A percentile compares a stretch with the other conserved stretches of the same genome.
Conservation (phyloP, 64 coral and sea anemone genomes). For the Catalaphyllia jardinei region DNA sequence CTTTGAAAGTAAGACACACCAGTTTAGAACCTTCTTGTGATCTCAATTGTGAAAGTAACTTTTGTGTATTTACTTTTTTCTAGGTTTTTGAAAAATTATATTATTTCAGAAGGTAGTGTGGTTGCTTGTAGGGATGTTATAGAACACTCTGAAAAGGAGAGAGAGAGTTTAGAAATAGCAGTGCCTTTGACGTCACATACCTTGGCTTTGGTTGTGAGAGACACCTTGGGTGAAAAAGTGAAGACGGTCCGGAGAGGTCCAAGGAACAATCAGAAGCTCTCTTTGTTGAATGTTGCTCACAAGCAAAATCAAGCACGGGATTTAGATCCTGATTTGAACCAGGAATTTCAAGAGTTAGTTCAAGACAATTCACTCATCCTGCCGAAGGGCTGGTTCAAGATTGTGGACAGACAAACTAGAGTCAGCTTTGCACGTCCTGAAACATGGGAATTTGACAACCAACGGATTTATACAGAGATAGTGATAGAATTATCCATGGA, state of each 20-base stretch:
- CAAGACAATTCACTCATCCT: not conserved
- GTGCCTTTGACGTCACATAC: not conserved
- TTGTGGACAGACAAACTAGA: not conserved
- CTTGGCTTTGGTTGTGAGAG: not conserved
- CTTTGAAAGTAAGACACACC: no score
- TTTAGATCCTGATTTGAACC: not conserved
- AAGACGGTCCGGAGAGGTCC: conserved; percentile 11
- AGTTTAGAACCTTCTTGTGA: not conserved
- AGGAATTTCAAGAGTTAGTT: not conserved
- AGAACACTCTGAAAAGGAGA: conserved; percentile 23
- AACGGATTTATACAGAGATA: conserved; percentile 5
- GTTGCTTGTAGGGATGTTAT: not conserved
- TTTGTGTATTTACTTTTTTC: not conserved
- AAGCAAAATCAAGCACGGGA: not conserved
- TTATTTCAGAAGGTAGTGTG: not conserved
- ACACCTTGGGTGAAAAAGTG: conserved; percentile 15
- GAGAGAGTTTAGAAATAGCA: not conserved
- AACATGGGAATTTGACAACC: conserved; percentile 3
- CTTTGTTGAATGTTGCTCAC: not conserved
- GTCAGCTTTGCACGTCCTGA: not conserved
- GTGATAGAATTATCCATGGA: not conserved
- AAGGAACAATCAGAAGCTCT: not conserved
- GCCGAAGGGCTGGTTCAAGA: conserved; percentile 13
- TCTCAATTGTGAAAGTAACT: not conserved
- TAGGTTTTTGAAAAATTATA: conserved; percentile 3